A percentile compares a stretch with the other conserved stretches of the same genome.
Evolutionary conservation across 2,888 invertebrate species (phyloP).

Genomic region (Saturnia japonica): DNA sequence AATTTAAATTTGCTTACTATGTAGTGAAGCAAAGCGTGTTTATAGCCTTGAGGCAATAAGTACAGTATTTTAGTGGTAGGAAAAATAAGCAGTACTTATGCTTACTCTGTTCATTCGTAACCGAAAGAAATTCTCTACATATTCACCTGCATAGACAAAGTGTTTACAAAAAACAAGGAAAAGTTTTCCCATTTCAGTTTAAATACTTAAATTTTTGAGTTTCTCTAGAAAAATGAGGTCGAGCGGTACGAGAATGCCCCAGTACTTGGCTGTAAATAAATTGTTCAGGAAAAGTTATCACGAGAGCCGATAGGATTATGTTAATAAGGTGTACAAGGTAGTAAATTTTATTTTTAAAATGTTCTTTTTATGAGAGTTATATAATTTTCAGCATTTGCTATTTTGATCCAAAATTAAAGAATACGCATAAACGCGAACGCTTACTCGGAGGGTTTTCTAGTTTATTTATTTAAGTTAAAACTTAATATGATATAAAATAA

Average conservation of each 20-base stretch:
- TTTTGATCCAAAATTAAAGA: not conserved
- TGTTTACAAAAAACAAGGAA: slow-evolving; percentile 34
- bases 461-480: no score
- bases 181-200: slow-evolving; percentile 53
- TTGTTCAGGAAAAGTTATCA: slow-evolving; percentile 47
- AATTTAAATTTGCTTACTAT: no score
- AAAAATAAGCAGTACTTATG: no score
- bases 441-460: no score
- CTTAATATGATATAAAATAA: not conserved
- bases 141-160: slow-evolving; percentile 23
- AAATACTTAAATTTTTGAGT: slow-evolving; percentile 50
- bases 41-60: no score
- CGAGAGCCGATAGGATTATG: slow-evolving; percentile 4
- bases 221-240: slow-evolving; percentile 26
- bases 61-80: no score
- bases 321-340: not conserved
- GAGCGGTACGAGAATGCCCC: slow-evolving; percentile 12
- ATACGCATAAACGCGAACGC: no score
- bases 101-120: no score
- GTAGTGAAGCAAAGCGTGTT: no score
- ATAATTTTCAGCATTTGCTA: not conserved
- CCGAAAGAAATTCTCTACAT: no score
- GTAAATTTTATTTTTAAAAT: not conserved
- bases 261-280: slow-evolving; percentile 49
- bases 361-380: not conserved